phyloP scores from a whole-genome alignment of 2,888 invertebrate species.

The Scaptomyza caliginosa region DNA sequence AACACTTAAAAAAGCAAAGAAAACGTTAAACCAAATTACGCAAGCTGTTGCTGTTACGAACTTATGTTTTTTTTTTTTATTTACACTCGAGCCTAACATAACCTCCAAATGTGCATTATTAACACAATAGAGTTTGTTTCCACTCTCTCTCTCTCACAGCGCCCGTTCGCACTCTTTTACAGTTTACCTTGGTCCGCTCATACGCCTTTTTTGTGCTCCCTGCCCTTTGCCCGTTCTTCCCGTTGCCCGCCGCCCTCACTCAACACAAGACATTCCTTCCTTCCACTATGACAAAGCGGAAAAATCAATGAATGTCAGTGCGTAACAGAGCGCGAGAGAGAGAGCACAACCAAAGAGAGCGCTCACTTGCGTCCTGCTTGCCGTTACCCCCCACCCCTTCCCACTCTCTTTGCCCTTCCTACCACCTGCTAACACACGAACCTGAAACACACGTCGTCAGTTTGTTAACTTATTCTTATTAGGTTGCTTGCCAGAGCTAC shows the following conservation, averaged over 20 bases:
- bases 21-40: conserved; percentile 34
- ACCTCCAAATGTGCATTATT: conserved; percentile 39
- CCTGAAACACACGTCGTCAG: conserved; percentile 68
- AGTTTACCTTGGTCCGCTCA: conserved; percentile 41
- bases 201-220: conserved; percentile 8
- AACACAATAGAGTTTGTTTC: conserved; percentile 37
- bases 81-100: conserved; percentile 51
- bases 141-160: conserved; percentile 23
- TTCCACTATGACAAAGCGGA: conserved; percentile 60
- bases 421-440: conserved; percentile 18
- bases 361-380: conserved; percentile 46
- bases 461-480: conserved; percentile 74
- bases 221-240: too few species aligned
- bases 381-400: conserved; percentile 4
- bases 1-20: neutral
- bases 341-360: conserved; percentile 18
- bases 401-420: too few species aligned
- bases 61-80: too few species aligned
- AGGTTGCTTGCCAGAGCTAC: conserved; percentile 47
- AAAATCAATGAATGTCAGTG: conserved; percentile 79
- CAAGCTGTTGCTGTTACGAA: conserved; percentile 24
- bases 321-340: conserved; percentile 44
- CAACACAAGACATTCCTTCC: neutral
- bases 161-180: conserved; percentile 18
- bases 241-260: neutral